phyloP scores from a whole-genome alignment of 2,888 invertebrate genomes.

The Atherix ibis region DNA sequence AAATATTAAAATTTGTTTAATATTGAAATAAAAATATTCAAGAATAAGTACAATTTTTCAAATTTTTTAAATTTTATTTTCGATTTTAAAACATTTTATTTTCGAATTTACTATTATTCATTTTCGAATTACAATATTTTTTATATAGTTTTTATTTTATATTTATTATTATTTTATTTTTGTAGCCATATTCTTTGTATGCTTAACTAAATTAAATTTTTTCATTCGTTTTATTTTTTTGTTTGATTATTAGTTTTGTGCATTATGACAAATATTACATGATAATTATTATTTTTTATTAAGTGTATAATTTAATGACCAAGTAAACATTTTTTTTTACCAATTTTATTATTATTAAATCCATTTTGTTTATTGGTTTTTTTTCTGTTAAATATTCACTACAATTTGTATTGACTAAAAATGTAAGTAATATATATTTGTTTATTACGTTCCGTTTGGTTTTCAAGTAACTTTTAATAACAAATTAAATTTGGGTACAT shows the following conservation, averaged over 20 bases:
- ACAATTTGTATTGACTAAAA: too few species aligned
- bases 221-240: too few species aligned
- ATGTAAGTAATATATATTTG: background rate
- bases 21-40: too few species aligned
- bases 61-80: too few species aligned
- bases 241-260: conserved; percentile 11
- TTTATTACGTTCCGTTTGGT: background rate
- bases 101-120: background rate
- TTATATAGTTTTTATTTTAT: background rate
- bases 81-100: background rate
- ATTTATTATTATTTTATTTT: background rate
- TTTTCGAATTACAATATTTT: background rate
- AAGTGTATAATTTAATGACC: conserved; percentile 4
- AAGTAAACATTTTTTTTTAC: background rate
- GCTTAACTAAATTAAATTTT: too few species aligned
- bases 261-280: conserved; percentile 18
- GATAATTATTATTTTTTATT: conserved; percentile 14
- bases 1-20: too few species aligned
- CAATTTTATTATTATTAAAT: conserved; percentile 2
- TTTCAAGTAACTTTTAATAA: too few species aligned
- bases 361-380: background rate
- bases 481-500: too few species aligned
- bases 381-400: background rate
- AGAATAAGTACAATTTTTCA: too few species aligned
- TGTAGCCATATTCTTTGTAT: background rate